phyloP scores from a whole-genome alignment of 2,113 vertebrate genomes.

The Eclectus roratus region DNA sequence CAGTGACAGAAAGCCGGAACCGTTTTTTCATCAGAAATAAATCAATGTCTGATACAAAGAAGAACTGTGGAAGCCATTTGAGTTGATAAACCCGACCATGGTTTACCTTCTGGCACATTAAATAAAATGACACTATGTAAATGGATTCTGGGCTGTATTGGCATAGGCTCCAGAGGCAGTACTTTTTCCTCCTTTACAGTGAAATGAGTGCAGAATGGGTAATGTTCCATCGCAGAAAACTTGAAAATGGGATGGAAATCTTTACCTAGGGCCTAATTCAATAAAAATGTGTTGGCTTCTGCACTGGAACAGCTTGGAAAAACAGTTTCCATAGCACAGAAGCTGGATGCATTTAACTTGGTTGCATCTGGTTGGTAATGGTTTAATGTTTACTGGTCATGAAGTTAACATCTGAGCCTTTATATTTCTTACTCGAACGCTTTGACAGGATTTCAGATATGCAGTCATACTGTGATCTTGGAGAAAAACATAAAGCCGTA shows the following conservation, averaged over 20 bases:
- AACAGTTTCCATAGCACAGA: constrained; percentile 44
- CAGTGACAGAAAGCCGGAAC: constrained; percentile 16
- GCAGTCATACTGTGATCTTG: neutral
- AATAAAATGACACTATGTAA: constrained; percentile 27
- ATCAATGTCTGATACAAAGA: neutral
- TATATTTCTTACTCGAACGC: neutral
- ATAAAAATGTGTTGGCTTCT: constrained; percentile 62
- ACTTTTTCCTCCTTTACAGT: constrained; percentile 1
- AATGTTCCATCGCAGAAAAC: neutral
- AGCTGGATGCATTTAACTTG: constrained; percentile 32
- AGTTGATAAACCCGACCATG: constrained; percentile 12
- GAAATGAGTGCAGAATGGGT: neutral
- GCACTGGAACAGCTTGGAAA: constrained; percentile 48
- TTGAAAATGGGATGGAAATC: constrained; percentile 54
- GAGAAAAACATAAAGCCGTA: neutral
- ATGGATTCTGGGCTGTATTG: constrained; percentile 19
- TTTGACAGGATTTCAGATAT: constrained; percentile 37
- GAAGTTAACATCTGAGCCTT: constrained; percentile 37
- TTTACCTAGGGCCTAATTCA: constrained; percentile 30
- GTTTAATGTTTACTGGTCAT: constrained; percentile 36
- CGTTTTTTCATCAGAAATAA: neutral
- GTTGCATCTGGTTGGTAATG: constrained; percentile 25
- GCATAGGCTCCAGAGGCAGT: neutral
- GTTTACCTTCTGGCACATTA: constrained; percentile 6
- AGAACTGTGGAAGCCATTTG: neutral